Evolutionary conservation across 1,140 invertebrate species (phyloP).

Genomic region (Dryas iulia): DNA sequence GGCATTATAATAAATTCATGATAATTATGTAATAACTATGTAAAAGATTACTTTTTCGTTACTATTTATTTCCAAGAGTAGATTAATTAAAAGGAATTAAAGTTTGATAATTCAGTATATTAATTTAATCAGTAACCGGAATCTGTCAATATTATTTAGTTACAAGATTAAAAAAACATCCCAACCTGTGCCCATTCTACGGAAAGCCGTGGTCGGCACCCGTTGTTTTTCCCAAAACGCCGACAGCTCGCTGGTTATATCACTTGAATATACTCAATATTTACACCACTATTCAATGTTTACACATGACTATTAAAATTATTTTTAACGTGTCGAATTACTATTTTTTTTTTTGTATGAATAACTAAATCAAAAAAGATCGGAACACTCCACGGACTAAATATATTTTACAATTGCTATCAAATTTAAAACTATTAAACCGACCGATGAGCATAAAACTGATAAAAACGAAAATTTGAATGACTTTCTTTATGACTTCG

Average conservation of each 20-base stretch:
- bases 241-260: slow-evolving; percentile 67
- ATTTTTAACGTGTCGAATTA: neutral
- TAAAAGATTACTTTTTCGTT: too few relatives aligned
- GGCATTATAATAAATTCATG: too few relatives aligned
- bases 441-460: neutral
- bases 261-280: slow-evolving; percentile 25
- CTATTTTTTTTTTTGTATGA: neutral
- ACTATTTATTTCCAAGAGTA: too few relatives aligned
- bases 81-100: too few relatives aligned
- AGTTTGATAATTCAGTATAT: too few relatives aligned
- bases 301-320: neutral
- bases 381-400: neutral
- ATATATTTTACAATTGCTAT: neutral
- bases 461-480: slow-evolving; percentile 19
- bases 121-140: too few relatives aligned
- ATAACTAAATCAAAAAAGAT: neutral
- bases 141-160: too few relatives aligned
- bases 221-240: slow-evolving; percentile 78
- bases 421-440: neutral
- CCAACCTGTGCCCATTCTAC: slow-evolving; percentile 80
- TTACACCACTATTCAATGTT: slow-evolving; percentile 25
- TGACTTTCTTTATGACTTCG: slow-evolving; percentile 72
- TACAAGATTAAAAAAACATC: slow-evolving; percentile 1
- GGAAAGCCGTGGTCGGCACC: slow-evolving; percentile 74
- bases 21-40: too few relatives aligned